These are phyloP conservation scores for Aurelia coerulea DNA, from an alignment of 30 jellyfish, hydroid and myxozoan genomes.

Conservation along the genomic window DNA sequence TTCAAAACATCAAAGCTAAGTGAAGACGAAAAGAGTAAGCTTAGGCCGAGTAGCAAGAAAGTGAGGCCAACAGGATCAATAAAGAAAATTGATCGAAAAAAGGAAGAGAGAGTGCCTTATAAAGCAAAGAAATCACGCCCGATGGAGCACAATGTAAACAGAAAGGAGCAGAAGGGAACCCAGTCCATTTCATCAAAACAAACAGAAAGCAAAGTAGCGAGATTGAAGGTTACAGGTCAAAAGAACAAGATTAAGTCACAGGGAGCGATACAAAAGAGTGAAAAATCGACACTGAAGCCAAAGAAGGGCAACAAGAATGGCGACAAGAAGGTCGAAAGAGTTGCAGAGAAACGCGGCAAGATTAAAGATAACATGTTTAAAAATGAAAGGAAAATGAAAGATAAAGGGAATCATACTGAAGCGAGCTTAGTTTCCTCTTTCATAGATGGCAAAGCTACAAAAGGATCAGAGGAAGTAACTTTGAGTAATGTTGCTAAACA, in stretches of 20 bases:
- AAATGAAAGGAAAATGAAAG: neutral
- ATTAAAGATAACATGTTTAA: slow-evolving; percentile 1
- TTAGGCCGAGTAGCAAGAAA: neutral
- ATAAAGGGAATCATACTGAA: slow-evolving; percentile 44
- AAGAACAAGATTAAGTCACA: too few relatives aligned
- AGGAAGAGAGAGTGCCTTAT: neutral
- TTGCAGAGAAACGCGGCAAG: slow-evolving; percentile 5
- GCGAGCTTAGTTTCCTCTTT: slow-evolving; percentile 31
- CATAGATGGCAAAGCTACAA: slow-evolving; percentile 15
- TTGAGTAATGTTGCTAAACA: slow-evolving; percentile 19
- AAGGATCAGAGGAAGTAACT: slow-evolving; percentile 24
- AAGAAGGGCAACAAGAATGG: neutral
- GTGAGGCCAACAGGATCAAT: neutral
- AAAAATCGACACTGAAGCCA: too few relatives aligned
- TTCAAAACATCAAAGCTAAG: neutral
- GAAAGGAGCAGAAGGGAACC: too few relatives aligned
- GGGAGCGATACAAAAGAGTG: too few relatives aligned
- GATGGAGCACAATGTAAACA: too few relatives aligned
- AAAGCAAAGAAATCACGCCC: neutral
- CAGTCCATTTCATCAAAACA: neutral
- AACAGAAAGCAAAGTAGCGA: neutral
- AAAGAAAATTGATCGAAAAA: neutral
- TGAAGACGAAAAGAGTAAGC: neutral
- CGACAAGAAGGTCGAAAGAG: neutral
- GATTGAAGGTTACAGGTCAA: too few relatives aligned